A percentile compares a stretch with the other conserved stretches of the same genome.
Conservation (phyloP, 2,113 vertebrate genomes). For the Motacilla tschutschensis region DNA sequence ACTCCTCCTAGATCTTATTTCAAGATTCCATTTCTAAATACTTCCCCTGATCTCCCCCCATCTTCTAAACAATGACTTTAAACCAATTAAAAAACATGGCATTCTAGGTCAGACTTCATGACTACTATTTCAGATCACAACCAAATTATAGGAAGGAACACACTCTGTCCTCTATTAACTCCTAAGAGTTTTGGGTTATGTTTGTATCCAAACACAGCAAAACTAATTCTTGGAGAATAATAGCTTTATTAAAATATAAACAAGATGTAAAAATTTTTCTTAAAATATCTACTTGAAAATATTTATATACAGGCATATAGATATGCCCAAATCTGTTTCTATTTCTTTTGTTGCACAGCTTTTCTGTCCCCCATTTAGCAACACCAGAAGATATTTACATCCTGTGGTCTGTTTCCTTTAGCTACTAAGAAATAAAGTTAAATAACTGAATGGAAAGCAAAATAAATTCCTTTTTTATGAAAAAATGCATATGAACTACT, state of each 20-base stretch:
- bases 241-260: neutral
- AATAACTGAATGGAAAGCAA: neutral
- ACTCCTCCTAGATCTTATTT: neutral
- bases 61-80: neutral
- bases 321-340: neutral
- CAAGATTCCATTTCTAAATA: neutral
- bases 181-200: neutral
- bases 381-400: neutral
- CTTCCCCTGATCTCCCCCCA: neutral
- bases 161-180: neutral
- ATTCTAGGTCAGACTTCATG: neutral
- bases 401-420: neutral
- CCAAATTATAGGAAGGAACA: neutral
- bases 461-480: neutral
- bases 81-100: neutral
- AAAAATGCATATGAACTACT: neutral
- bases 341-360: accelerated
- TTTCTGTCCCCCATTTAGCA: accelerated
- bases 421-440: neutral
- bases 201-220: neutral
- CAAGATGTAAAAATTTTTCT: neutral
- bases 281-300: neutral
- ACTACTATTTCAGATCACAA: neutral
- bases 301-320: neutral
- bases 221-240: neutral